phyloP scores from a whole-genome alignment of 2,888 invertebrate genomes.

The Folsomia candida region DNA sequence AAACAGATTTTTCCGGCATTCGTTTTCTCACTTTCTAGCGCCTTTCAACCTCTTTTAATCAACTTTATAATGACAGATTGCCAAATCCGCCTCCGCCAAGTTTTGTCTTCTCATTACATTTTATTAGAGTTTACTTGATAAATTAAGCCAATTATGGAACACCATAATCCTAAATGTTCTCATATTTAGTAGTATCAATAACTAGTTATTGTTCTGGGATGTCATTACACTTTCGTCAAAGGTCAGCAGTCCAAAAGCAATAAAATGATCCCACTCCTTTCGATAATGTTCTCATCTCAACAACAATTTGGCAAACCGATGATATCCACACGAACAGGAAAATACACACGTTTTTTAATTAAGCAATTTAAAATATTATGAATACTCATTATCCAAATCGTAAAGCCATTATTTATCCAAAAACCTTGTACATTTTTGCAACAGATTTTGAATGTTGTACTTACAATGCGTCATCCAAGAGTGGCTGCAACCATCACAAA shows the following conservation, averaged over 20 bases:
- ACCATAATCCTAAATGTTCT: not conserved
- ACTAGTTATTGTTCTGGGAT: too few relatives aligned
- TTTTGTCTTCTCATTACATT: not conserved
- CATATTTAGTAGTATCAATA: too few relatives aligned
- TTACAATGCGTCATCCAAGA: slow-evolving; percentile 50
- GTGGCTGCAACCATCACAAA: slow-evolving; percentile 49
- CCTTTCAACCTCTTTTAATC: not conserved
- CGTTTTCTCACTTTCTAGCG: not conserved
- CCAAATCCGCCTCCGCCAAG: not conserved
- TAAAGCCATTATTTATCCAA: not conserved
- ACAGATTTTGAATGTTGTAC: slow-evolving; percentile 13
- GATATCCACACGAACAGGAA: too few relatives aligned
- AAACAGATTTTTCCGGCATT: not conserved
- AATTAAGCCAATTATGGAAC: not conserved
- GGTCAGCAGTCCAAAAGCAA: not conserved
- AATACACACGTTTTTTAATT: not conserved
- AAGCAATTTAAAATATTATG: not conserved
- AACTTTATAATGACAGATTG: slow-evolving; percentile 10
- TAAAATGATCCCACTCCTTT: not conserved
- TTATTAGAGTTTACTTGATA: not conserved
- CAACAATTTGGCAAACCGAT: not conserved
- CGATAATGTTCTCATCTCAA: not conserved
- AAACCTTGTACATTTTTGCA: not conserved
- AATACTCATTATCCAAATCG: not conserved
- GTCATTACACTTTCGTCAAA: not conserved